Conservation (phyloP, 1,140 invertebrate genomes). For the Battus philenor region DNA sequence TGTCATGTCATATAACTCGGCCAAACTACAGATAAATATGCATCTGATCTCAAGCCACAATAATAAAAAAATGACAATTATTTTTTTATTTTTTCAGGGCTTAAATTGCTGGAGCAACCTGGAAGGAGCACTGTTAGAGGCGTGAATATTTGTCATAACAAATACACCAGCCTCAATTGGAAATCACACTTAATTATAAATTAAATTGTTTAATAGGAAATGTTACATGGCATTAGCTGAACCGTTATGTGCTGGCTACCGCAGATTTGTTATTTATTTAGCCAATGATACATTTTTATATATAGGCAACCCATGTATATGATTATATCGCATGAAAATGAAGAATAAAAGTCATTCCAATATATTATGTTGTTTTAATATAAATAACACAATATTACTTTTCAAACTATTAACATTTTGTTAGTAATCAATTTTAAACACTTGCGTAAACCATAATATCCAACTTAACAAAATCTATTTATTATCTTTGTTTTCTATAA, state of each 20-base stretch:
- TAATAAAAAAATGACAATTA: slow-evolving; percentile 11
- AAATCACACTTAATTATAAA: slow-evolving; percentile 40
- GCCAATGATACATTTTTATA: no score
- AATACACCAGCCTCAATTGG: slow-evolving; percentile 32
- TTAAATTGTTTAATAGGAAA: slow-evolving; percentile 21
- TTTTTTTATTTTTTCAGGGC: slow-evolving; percentile 42
- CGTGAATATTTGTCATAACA: slow-evolving; percentile 25
- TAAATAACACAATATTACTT: no score
- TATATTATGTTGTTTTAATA: slow-evolving; percentile 20
- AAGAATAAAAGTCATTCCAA: slow-evolving; percentile 67
- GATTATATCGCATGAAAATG: slow-evolving; percentile 38
- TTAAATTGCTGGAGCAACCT: slow-evolving; percentile 22
- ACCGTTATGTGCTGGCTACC: no score
- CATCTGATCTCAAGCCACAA: background rate
- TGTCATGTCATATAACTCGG: no score
- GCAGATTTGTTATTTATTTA: slow-evolving; percentile 20
- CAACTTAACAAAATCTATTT: background rate
- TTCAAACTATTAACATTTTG: no score
- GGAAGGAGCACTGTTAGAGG: slow-evolving; percentile 25
- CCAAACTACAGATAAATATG: background rate
- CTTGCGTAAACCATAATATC: no score
- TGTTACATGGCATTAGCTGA: slow-evolving; percentile 13
- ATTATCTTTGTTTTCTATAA: background rate
- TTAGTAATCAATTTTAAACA: no score
- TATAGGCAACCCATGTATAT: no score